phyloP scores from a whole-genome alignment of 1,140 invertebrate species.

The Apocrypta bakeri region DNA sequence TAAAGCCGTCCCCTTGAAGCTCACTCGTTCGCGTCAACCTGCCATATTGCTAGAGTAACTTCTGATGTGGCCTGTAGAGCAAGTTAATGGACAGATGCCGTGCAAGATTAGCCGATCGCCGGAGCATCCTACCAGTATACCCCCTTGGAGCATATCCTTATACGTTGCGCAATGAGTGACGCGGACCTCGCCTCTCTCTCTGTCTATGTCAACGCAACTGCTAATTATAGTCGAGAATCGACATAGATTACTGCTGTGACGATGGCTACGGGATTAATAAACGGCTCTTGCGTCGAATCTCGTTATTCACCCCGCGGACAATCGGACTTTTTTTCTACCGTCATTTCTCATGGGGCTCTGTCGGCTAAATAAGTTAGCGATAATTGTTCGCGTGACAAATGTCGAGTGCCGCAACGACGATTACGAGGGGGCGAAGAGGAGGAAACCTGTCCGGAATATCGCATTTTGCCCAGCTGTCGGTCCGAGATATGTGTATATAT shows the following conservation, averaged over 20 bases:
- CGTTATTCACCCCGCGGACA: slow-evolving; percentile 16
- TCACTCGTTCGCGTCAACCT: slow-evolving; percentile 18
- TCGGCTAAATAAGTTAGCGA: slow-evolving; percentile 43
- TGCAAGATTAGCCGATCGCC: slow-evolving; percentile 31
- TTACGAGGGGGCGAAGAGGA: neutral
- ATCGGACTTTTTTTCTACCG: neutral
- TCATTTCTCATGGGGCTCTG: neutral
- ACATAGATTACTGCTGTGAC: neutral
- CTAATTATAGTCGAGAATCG: slow-evolving; percentile 33
- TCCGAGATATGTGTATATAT: neutral
- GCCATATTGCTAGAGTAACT: neutral
- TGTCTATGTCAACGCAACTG: slow-evolving; percentile 6
- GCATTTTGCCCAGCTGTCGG: neutral
- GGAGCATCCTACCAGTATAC: neutral
- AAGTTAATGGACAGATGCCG: slow-evolving; percentile 39
- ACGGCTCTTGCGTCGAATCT: slow-evolving; percentile 16
- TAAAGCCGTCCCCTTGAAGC: neutral
- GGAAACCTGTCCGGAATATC: neutral
- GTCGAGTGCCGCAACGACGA: slow-evolving; percentile 32
- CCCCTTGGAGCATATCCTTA: neutral
- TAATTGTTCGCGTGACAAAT: slow-evolving; percentile 44
- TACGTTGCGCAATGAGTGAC: neutral
- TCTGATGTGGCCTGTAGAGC: neutral
- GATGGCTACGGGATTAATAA: slow-evolving; percentile 12
- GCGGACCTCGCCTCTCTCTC: neutral